phyloP scores from a whole-genome alignment of 2,888 invertebrate species.

The Drosophila multiciliata region DNA sequence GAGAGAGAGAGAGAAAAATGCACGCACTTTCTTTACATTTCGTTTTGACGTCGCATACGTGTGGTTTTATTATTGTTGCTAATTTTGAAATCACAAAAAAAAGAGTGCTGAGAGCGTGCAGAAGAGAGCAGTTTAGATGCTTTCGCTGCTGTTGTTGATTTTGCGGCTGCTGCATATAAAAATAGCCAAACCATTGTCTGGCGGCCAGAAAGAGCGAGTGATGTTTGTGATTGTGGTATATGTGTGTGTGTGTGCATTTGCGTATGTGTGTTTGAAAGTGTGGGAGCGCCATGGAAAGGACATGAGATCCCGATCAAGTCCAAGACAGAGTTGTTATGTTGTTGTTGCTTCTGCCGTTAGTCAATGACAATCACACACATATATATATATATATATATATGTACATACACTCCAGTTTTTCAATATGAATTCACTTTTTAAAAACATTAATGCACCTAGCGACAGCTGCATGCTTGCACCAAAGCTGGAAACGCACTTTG shows the following conservation, averaged over 20 bases:
- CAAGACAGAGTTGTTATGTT: constrained; percentile 29
- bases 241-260: constrained; percentile 17
- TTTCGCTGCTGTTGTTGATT: constrained; percentile 20
- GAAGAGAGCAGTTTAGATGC: constrained; percentile 38
- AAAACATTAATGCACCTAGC: constrained; percentile 50
- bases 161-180: constrained; percentile 49
- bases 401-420: constrained; percentile 7
- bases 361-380: constrained; percentile 4
- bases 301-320: constrained; percentile 27
- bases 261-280: constrained; percentile 18
- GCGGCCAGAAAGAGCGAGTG: constrained; percentile 8
- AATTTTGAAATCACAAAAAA: constrained; percentile 62
- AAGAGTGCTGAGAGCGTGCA: constrained; percentile 18
- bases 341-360: constrained; percentile 27
- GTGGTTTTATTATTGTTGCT: constrained; percentile 68
- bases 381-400: background rate
- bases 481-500: constrained; percentile 53
- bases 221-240: constrained; percentile 1
- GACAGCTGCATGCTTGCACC: constrained; percentile 57
- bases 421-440: constrained; percentile 37
- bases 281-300: constrained; percentile 46
- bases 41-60: constrained; percentile 41
- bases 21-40: constrained; percentile 74
- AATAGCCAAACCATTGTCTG: constrained; percentile 53
- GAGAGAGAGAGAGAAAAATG: constrained; percentile 3